A percentile compares a stretch with the other conserved stretches of the same genome.
Evolutionary conservation across 2,797 vertebrate species (phyloP).

Genomic region (Neosilurus mollespiculum): DNA sequence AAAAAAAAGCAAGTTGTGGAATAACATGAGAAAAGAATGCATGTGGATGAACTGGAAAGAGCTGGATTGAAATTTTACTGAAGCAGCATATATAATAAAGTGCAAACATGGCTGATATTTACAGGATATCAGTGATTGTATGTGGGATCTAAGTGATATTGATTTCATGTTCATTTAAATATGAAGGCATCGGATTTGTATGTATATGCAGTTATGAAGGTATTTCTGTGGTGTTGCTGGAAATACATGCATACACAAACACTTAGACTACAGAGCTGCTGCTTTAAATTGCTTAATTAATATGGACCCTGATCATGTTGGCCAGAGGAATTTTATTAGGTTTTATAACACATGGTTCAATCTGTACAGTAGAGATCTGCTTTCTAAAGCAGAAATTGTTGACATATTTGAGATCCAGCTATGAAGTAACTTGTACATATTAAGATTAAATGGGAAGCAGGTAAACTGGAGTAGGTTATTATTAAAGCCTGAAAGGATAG

Average conservation of each 20-base stretch:
- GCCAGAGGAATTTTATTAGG: not conserved
- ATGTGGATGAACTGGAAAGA: not conserved
- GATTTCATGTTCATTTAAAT: not conserved
- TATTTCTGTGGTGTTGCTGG: constrained; percentile 1
- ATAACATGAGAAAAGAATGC: not conserved
- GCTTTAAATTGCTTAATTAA: not conserved
- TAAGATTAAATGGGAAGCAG: not conserved
- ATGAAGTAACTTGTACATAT: not conserved
- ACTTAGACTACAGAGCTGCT: not conserved
- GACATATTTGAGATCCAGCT: not conserved
- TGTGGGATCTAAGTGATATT: not conserved
- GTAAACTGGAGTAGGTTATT: not conserved
- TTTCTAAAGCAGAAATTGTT: not conserved
- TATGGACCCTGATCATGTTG: not conserved
- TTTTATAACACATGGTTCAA: not conserved
- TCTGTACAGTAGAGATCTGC: not conserved
- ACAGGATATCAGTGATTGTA: not conserved
- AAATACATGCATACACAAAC: not conserved
- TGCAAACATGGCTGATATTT: not conserved
- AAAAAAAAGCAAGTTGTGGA: not conserved
- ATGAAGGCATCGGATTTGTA: not conserved
- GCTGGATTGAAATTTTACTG: not conserved
- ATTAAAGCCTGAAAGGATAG: not conserved
- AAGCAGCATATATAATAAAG: not conserved
- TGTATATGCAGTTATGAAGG: not conserved